Conservation (phyloP, 2,113 vertebrate genomes). For the Hypanus sabinus region DNA sequence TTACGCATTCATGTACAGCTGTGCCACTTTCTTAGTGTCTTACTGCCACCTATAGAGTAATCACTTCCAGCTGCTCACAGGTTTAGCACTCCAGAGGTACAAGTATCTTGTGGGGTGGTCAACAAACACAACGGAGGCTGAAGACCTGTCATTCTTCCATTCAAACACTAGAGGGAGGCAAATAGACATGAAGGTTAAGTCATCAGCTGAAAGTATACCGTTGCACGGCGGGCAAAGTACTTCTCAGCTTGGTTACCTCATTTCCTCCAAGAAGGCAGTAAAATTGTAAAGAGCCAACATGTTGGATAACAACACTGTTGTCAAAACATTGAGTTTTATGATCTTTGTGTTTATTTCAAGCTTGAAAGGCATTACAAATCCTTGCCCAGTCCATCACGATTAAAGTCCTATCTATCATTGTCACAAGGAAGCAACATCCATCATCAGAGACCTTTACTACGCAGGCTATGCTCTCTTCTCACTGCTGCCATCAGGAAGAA, state of each 20-base stretch:
- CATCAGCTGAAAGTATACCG: background rate
- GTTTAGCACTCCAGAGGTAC: background rate
- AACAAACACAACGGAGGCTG: background rate
- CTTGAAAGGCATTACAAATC: background rate
- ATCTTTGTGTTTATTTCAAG: background rate
- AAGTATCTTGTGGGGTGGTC: background rate
- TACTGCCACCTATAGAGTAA: background rate
- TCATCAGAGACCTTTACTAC: too few relatives aligned
- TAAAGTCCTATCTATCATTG: too few relatives aligned
- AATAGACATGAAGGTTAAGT: background rate
- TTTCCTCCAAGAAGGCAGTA: background rate
- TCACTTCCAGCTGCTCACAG: background rate
- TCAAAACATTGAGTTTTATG: background rate
- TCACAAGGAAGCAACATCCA: too few relatives aligned
- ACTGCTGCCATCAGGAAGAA: too few relatives aligned
- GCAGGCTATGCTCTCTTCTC: too few relatives aligned
- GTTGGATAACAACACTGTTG: background rate
- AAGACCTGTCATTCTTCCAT: background rate
- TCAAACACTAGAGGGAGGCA: slow-evolving; percentile 15
- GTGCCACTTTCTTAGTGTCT: background rate
- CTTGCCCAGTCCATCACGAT: too few relatives aligned
- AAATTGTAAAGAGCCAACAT: background rate
- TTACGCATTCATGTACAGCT: background rate
- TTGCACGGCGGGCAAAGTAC: background rate
- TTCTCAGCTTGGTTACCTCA: background rate